phyloP scores from a whole-genome alignment of 2,888 invertebrate genomes.

The Drosophila pseudotalamancana region DNA sequence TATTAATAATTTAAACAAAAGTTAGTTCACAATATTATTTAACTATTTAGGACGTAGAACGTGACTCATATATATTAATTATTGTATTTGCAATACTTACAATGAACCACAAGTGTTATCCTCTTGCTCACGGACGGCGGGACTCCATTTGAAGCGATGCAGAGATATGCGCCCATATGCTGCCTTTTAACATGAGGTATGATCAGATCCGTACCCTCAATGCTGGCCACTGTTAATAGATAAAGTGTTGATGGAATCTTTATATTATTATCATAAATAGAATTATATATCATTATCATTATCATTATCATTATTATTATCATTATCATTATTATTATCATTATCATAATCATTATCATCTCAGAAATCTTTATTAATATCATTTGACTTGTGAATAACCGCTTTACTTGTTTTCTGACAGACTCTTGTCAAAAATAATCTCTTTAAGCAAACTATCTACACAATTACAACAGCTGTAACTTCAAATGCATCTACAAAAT shows the following conservation, averaged over 20 bases:
- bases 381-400: neutral
- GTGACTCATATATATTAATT: neutral
- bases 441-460: neutral
- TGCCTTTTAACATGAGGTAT: conserved; percentile 89
- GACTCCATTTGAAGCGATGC: conserved; percentile 93
- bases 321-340: neutral
- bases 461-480: conserved; percentile 32
- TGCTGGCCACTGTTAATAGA: conserved; percentile 86
- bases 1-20: too few relatives aligned
- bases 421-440: neutral
- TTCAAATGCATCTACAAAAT: conserved; percentile 47
- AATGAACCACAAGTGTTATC: conserved; percentile 93
- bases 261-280: neutral
- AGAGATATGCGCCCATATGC: conserved; percentile 92
- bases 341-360: neutral
- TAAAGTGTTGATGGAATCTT: too few relatives aligned
- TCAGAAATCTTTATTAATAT: neutral
- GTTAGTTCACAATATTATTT: too few relatives aligned
- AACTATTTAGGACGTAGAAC: neutral
- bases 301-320: too few relatives aligned
- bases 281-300: neutral
- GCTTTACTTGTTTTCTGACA: neutral
- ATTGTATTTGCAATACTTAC: conserved; percentile 87
- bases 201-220: conserved; percentile 89
- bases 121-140: conserved; percentile 95